Evolutionary conservation across 2,888 invertebrate genomes (phyloP), one percentile per base, ranked within the genome.

Genomic region (Pristionchus mayeri): DNA sequence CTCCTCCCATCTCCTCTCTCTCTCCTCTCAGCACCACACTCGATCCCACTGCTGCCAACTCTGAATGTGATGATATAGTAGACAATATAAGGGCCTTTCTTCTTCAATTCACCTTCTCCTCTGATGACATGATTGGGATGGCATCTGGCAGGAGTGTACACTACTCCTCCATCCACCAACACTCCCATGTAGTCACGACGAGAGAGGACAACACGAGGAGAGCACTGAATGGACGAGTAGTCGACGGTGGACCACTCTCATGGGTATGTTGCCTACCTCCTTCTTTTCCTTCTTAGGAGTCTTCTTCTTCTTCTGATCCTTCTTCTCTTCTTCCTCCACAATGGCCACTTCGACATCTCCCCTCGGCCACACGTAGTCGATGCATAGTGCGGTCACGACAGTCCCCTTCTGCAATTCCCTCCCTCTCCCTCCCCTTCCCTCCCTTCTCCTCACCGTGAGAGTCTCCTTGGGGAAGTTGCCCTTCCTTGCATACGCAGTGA

Each of bases 321-420:
- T 54, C 21, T 27, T 40, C 75, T 71, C 71, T 48, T 63, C 30
- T 21, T 34, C 67, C n/a, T 75, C 75, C 50, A 27, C 27, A 9
- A 63, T 60, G 48, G 40, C 84, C 52, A 52, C 54, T 34, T 86
- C 86, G 3, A 84, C 86, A 34, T 86, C 86, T 52, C 60, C 57
- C 4, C 79, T 21, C 18, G 86, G 86, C 84, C 60, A 86, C 11
- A 50, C 79, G 75, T 86, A 86, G 40, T 79, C 79, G 4, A 86
- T 21, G 21, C 85, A 78, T 18, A 79, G 3, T 11, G 63, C 78
- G 3, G 44, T 27, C 30, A 86, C 40, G 7, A 16, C 24, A 30
- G 84, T 80, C 9, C 78, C 86, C 84, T 82, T 80, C 80, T 85
- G 78, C 54, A 57, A 80, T 57, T 4, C 16, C 11, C 34, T n/a